phyloP scores from a whole-genome alignment of 2,113 vertebrate species.

The Sorex fumeus region DNA sequence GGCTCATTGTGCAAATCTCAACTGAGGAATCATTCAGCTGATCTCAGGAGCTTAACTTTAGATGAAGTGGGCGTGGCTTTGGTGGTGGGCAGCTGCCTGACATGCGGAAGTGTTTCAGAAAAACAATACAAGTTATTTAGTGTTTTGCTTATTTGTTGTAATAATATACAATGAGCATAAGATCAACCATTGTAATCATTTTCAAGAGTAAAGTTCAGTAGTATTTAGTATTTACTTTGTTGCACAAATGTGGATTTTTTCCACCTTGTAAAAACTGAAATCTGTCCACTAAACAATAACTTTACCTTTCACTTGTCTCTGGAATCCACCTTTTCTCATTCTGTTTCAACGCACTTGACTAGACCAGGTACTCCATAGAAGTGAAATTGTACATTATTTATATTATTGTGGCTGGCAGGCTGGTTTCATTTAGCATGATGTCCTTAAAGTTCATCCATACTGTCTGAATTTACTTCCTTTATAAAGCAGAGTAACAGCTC shows the following conservation, averaged over 20 bases:
- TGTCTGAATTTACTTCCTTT: neutral
- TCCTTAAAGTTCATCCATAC: neutral
- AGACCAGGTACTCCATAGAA: neutral
- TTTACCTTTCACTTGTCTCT: neutral
- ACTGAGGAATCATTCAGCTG: neutral
- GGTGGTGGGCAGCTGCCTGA: neutral
- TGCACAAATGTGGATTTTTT: neutral
- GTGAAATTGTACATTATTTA: neutral
- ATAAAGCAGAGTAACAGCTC: neutral
- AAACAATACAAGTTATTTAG: neutral
- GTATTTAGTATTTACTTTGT: neutral
- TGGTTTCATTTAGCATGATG: neutral
- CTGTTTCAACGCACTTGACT: neutral
- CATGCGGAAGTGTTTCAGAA: neutral
- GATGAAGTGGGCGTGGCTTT: neutral
- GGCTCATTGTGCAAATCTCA: neutral
- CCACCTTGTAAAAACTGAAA: neutral
- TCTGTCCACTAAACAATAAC: neutral
- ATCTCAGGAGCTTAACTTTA: neutral
- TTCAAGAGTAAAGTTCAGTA: neutral
- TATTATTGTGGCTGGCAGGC: neutral
- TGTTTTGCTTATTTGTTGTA: neutral
- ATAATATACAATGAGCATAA: slow-evolving; percentile 2
- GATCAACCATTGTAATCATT: slow-evolving; percentile 25
- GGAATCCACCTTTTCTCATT: neutral